Conservation (phyloP, 2,113 vertebrate species). For the Calyptommatus sinebrachiatus region DNA sequence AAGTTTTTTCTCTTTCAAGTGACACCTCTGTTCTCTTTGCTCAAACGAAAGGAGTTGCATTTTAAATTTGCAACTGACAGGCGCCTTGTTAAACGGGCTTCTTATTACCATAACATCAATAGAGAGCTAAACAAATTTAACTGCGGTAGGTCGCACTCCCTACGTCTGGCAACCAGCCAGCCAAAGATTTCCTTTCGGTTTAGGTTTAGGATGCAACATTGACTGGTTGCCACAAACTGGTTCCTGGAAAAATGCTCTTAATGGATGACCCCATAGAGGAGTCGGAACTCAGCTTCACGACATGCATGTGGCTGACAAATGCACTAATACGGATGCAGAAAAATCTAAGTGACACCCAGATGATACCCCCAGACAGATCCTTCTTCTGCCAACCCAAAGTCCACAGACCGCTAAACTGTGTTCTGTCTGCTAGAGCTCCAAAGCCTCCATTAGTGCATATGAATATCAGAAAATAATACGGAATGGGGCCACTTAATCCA, state of each 20-base stretch:
- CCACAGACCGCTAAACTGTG: too few species aligned
- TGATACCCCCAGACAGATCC: too few species aligned
- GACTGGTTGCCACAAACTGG: slow-evolving; percentile 29
- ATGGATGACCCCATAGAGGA: background rate
- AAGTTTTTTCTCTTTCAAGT: slow-evolving; percentile 2
- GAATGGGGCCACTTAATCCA: too few species aligned
- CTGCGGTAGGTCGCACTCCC: slow-evolving; percentile 39
- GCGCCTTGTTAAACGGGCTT: slow-evolving; percentile 44
- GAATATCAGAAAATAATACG: too few species aligned
- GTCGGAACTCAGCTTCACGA: too few species aligned
- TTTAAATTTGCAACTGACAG: slow-evolving; percentile 38
- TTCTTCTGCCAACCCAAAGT: too few species aligned
- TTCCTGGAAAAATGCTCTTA: slow-evolving; percentile 35
- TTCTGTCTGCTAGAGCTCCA: too few species aligned
- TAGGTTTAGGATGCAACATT: slow-evolving; percentile 51
- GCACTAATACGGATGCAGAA: too few species aligned
- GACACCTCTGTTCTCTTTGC: slow-evolving; percentile 6
- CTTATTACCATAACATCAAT: slow-evolving; percentile 53
- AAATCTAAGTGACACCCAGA: too few species aligned
- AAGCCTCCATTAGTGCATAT: too few species aligned
- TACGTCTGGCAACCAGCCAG: slow-evolving; percentile 50
- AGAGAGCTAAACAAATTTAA: slow-evolving; percentile 50
- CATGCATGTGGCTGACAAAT: too few species aligned
- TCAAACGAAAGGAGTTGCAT: slow-evolving; percentile 27
- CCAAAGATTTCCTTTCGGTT: slow-evolving; percentile 41